Percentiles rank a stretch among this genome's conserved stretches.
Conservation (phyloP, 2,113 vertebrate genomes). For the Tachuris rubrigastra region DNA sequence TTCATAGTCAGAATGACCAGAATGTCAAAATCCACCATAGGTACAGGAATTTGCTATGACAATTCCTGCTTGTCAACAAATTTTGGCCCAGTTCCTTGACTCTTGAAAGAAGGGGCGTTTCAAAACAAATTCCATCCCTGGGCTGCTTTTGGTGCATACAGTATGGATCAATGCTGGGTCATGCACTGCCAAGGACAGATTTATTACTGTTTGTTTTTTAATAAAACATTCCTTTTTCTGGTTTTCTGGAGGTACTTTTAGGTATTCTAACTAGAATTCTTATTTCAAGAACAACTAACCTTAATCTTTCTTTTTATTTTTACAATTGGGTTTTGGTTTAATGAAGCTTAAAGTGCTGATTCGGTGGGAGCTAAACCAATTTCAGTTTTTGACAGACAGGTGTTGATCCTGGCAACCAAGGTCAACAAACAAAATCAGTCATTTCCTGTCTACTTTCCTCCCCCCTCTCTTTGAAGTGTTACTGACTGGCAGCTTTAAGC, state of each 20-base stretch:
- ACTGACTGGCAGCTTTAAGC: conserved; percentile 18
- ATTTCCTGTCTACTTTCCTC: not conserved
- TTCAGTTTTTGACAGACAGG: not conserved
- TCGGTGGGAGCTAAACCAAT: conserved; percentile 6
- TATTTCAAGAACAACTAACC: conserved; percentile 11
- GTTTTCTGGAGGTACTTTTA: conserved; percentile 31
- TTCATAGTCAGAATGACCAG: not conserved
- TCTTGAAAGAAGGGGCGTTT: conserved; percentile 13
- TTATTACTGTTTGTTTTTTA: not conserved
- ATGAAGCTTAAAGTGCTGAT: not conserved
- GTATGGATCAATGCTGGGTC: not conserved
- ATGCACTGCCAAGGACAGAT: not conserved
- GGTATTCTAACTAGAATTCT: not conserved
- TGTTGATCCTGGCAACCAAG: not conserved
- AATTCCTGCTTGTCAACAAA: not conserved
- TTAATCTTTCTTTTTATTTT: not conserved
- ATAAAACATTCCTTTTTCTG: conserved; percentile 9
- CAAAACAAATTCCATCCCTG: not conserved
- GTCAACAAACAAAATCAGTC: conserved; percentile 6
- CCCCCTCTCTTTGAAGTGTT: not conserved
- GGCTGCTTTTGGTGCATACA: conserved; percentile 1
- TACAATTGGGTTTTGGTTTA: not conserved
- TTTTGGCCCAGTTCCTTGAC: conserved; percentile 55
- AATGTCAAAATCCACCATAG: not conserved
- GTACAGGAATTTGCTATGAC: conserved; percentile 7